Evolutionary conservation across 2,797 vertebrate species (phyloP), one percentile per base, ranked within the genome.

Genomic region (Salarias fasciatus): DNA sequence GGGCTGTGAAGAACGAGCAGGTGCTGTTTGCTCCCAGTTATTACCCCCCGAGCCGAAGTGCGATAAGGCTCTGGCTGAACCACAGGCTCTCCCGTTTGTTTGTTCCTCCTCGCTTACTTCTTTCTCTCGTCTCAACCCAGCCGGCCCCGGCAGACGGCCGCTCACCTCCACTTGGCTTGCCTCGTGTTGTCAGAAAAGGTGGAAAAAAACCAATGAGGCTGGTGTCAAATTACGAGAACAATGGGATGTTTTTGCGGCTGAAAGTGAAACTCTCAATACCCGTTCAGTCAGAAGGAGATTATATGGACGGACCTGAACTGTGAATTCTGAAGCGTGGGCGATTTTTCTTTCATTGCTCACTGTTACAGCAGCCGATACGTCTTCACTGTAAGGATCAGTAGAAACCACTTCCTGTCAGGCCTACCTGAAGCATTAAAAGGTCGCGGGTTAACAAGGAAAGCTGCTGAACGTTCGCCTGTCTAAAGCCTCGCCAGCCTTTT

Each of bases 381-480:
- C 18, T 7, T 45, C 11, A 30, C 35, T 51, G 14, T 2, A 1
- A 12, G 47, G 41, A 49, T 68, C 40, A 53, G 35, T 35, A 35
- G 1, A 35, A 6, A 6, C 6, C 35, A 6, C 1, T 2, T 35
- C 33, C 6, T 35, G 35, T 35, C 33, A 35, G 33, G 9, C 6
- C 9, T 33, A 33, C 33, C 33, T 2, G 33, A 5, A 35, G 48
- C 64, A 66, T 69, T 55, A 72, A n/a, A 13, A 62, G 72, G 61
- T 75, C 77, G 63, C 30, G 58, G 65, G 49, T 71, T 63, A 69
- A 66, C 9, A 11, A 62, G 33, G 47, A 53, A 50, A 53, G 54
- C 68, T 49, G 55, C 35, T 57, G 40, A 41, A 11, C 41, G 5
- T 62, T 52, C 9, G 35, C 36, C 49, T 0, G 31, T 18, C 35